Conservation (phyloP, 1,140 invertebrate species). For the Saccostrea glomerata region DNA sequence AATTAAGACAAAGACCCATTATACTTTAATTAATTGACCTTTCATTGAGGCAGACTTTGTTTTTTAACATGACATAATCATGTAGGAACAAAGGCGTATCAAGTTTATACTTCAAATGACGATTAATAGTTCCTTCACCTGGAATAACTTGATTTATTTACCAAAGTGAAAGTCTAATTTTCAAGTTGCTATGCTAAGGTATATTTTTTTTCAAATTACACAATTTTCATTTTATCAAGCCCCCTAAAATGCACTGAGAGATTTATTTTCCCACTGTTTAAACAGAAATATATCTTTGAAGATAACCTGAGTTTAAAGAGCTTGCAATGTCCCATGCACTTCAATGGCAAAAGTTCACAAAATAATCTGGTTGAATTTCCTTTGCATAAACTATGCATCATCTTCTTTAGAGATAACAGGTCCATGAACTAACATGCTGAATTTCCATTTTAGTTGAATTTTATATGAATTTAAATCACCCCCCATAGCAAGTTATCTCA, state of each 20-base stretch:
- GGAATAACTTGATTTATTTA: background rate
- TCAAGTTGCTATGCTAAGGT: background rate
- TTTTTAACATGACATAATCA: background rate
- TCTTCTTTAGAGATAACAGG: background rate
- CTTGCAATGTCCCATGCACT: background rate
- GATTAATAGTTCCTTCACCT: background rate
- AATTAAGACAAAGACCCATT: background rate
- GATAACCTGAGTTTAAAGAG: background rate
- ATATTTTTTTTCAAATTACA: background rate
- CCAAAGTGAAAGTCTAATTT: background rate
- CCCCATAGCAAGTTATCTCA: too few relatives aligned
- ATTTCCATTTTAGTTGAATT: background rate
- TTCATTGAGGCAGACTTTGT: background rate
- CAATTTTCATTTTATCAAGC: background rate
- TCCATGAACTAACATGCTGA: background rate
- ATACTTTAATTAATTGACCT: constrained; percentile 2
- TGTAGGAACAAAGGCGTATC: background rate
- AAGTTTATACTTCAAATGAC: background rate
- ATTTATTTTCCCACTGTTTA: constrained; percentile 6
- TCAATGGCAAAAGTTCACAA: background rate
- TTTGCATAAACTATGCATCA: background rate
- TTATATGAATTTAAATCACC: background rate
- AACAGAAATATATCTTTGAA: background rate
- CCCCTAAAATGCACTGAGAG: background rate
- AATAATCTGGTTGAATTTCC: background rate